Evolutionary conservation across 2,797 vertebrate genomes (phyloP).

Genomic region (Syncerus caffer): DNA sequence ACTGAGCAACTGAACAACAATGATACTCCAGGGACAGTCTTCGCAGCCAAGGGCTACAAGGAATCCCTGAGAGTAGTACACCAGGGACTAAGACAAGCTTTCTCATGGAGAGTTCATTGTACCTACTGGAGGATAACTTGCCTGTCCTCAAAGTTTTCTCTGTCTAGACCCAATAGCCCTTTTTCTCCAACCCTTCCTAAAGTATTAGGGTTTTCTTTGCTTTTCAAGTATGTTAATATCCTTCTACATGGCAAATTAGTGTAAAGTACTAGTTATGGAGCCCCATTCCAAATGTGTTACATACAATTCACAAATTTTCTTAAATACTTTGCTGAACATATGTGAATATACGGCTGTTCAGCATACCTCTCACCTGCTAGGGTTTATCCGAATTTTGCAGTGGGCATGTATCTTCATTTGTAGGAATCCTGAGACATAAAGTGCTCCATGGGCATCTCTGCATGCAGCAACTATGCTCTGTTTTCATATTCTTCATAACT

Average conservation of each 20-base stretch:
- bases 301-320: constrained; percentile 5
- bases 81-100: background rate
- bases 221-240: background rate
- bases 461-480: constrained; percentile 55
- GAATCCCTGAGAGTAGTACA: background rate
- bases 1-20: background rate
- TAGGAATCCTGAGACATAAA: background rate
- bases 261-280: background rate
- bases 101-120: background rate
- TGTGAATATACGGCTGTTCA: background rate
- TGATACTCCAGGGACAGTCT: background rate
- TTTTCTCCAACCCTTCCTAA: background rate
- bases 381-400: background rate
- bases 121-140: background rate
- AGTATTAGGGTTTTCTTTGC: background rate
- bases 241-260: constrained; percentile 52
- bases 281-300: background rate
- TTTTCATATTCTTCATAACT: constrained; percentile 70
- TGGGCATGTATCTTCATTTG: constrained; percentile 24
- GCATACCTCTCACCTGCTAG: background rate
- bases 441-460: background rate
- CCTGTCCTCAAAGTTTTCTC: background rate
- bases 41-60: background rate
- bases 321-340: background rate
- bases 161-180: background rate